These are phyloP conservation scores for Phaethornis superciliosus DNA, from an alignment of 2,113 vertebrate genomes.

Conservation along the genomic window DNA sequence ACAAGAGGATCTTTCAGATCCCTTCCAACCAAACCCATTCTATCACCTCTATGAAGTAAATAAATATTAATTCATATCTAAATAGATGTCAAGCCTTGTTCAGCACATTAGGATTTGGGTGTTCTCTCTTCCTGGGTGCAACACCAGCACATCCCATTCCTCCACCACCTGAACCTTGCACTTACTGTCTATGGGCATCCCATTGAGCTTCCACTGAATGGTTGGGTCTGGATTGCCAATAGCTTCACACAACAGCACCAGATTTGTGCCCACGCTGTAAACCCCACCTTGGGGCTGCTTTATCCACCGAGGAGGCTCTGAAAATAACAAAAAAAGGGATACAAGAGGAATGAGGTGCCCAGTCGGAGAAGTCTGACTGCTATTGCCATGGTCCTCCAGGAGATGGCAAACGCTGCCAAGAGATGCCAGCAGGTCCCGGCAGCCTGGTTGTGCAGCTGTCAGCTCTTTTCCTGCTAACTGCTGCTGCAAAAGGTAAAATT, in stretches of 20 bases:
- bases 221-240: constrained; percentile 84
- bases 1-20: too few species aligned
- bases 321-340: not conserved
- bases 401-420: constrained; percentile 66
- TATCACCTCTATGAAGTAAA: not conserved
- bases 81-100: not conserved
- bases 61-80: accelerated
- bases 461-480: accelerated
- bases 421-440: not conserved
- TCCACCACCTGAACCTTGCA: not conserved
- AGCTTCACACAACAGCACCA: constrained; percentile 84
- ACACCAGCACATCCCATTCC: not conserved
- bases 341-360: not conserved
- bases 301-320: constrained; percentile 91
- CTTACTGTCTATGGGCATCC: constrained; percentile 82
- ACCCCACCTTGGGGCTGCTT: constrained; percentile 84
- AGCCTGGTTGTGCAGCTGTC: accelerated
- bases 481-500: not conserved
- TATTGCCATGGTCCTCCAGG: not conserved
- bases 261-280: constrained; percentile 80
- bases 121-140: accelerated
- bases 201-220: constrained; percentile 87
- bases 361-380: not conserved
- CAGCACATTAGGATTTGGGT: accelerated
- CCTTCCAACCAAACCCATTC: too few species aligned